A percentile compares a stretch with the other conserved stretches of the same genome.
Conservation (phyloP, 1,140 invertebrate genomes). For the Lasaia peninsularis region DNA sequence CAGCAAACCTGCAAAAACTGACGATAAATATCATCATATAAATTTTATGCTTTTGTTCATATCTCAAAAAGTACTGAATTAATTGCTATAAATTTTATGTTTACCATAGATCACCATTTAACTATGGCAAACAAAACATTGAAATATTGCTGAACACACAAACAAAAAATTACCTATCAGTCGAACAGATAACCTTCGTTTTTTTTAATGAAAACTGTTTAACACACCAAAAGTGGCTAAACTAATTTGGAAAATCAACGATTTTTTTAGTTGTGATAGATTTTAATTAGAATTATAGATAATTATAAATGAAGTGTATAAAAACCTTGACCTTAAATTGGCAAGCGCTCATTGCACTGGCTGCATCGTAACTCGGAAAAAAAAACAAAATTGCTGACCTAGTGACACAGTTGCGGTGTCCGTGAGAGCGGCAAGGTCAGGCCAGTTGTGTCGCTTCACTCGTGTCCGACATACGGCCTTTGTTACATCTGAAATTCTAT, state of each 20-base stretch:
- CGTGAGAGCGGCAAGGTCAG: conserved; percentile 55
- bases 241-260: not conserved
- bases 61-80: too few relatives aligned
- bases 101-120: too few relatives aligned
- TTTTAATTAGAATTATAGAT: not conserved
- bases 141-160: too few relatives aligned
- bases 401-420: conserved; percentile 57
- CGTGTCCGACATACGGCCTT: conserved; percentile 15
- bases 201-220: too few relatives aligned
- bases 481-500: conserved; percentile 17
- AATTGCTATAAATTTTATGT: too few relatives aligned
- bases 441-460: conserved; percentile 25
- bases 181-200: too few relatives aligned
- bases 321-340: conserved; percentile 9
- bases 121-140: too few relatives aligned
- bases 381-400: conserved; percentile 60
- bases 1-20: too few relatives aligned
- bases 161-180: too few relatives aligned
- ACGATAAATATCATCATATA: too few relatives aligned
- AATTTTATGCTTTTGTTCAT: too few relatives aligned
- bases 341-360: conserved; percentile 12
- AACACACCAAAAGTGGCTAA: too few relatives aligned
- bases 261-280: not conserved
- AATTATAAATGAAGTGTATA: not conserved
- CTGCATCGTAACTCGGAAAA: conserved; percentile 22